Conservation (phyloP, 1,140 invertebrate genomes). For the Lasaia peninsularis region DNA sequence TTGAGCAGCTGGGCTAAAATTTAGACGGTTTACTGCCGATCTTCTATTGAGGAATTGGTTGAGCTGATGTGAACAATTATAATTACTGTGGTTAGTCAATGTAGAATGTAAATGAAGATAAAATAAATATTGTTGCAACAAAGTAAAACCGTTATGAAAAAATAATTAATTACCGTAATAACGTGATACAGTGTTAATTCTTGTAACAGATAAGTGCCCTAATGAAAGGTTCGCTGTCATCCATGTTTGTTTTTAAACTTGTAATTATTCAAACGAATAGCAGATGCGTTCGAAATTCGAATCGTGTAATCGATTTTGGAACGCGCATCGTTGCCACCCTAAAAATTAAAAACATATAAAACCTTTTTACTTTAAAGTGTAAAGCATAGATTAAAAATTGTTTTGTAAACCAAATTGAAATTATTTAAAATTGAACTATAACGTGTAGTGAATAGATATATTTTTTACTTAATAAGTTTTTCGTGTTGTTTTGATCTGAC, state of each 20-base stretch:
- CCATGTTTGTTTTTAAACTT: conserved; percentile 66
- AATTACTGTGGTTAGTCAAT: too few species aligned
- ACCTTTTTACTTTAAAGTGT: conserved; percentile 5
- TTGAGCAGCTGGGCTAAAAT: too few species aligned
- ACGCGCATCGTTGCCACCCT: conserved; percentile 26
- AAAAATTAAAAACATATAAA: conserved; percentile 11
- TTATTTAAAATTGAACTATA: background rate
- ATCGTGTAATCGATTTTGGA: conserved; percentile 57
- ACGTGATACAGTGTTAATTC: conserved; percentile 8
- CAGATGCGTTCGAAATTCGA: conserved; percentile 53
- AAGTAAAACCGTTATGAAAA: background rate
- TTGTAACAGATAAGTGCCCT: conserved; percentile 52
- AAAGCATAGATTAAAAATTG: background rate
- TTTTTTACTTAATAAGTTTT: background rate
- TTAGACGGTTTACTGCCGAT: too few species aligned
- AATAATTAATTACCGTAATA: conserved; percentile 41
- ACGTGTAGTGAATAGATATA: background rate
- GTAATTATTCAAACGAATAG: conserved; percentile 71
- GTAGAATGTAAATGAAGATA: background rate
- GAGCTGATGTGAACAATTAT: too few species aligned
- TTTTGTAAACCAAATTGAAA: conserved; percentile 18
- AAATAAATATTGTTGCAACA: background rate
- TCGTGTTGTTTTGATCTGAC: background rate
- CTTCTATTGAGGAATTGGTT: too few species aligned
- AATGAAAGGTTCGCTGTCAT: conserved; percentile 53